Evolutionary conservation across 2,888 invertebrate species (phyloP).

Genomic region (Aporophyla nigra): DNA sequence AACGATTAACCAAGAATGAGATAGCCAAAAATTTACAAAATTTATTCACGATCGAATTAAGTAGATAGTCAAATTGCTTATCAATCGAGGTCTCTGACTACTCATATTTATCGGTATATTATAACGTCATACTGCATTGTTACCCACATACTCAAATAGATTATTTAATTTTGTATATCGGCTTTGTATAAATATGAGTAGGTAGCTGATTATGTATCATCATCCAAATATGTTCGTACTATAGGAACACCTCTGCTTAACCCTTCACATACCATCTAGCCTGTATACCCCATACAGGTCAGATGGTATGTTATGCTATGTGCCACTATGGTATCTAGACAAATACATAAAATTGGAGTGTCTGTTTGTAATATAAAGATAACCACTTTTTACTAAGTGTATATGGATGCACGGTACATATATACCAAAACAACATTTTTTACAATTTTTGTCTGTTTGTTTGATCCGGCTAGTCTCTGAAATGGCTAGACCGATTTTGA

Average conservation of each 20-base stretch:
- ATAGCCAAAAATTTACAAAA: no score
- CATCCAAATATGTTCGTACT: not conserved
- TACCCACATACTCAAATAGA: not conserved
- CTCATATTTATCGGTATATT: not conserved
- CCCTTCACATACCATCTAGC: no score
- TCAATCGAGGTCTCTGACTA: not conserved
- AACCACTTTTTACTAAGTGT: no score
- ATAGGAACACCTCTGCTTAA: not conserved
- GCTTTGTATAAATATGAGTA: not conserved
- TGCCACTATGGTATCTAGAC: no score
- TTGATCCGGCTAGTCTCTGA: no score
- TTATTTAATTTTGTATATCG: not conserved
- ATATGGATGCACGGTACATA: no score
- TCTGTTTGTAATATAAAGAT: no score
- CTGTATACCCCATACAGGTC: not conserved
- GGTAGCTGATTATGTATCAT: not conserved
- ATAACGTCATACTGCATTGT: slow-evolving; percentile 2
- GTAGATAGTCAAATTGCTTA: not conserved
- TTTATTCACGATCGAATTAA: not conserved
- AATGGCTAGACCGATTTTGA: no score
- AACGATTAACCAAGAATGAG: not conserved
- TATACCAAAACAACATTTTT: no score
- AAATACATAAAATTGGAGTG: no score
- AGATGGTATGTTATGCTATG: not conserved
- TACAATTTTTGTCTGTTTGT: no score